These are phyloP conservation scores for Drosophila anceps DNA, from an alignment of 2,888 invertebrate genomes.

Conservation along the genomic window DNA sequence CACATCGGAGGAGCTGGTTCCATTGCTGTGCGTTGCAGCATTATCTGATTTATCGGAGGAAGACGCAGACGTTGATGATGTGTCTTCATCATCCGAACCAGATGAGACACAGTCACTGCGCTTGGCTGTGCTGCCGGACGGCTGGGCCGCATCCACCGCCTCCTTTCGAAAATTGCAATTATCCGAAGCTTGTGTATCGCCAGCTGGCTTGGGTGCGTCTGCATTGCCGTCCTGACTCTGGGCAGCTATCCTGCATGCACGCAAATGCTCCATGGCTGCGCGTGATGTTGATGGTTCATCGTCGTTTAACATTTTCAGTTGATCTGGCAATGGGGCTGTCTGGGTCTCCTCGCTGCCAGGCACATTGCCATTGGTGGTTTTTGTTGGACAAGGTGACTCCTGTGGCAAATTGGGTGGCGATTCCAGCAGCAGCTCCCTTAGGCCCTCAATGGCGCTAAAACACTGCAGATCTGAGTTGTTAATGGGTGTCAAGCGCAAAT, in stretches of 20 bases:
- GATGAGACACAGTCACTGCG: conserved; percentile 27
- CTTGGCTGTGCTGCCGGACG: conserved; percentile 7
- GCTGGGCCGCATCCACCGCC: not conserved
- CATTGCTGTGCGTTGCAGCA: conserved; percentile 28
- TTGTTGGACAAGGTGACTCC: conserved; percentile 26
- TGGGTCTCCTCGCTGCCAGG: conserved; percentile 36
- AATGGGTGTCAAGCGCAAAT: conserved; percentile 87
- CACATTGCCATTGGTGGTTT: conserved; percentile 47
- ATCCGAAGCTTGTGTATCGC: conserved; percentile 33
- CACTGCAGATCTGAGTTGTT: conserved; percentile 88
- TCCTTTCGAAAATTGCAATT: conserved; percentile 50
- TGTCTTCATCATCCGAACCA: conserved; percentile 66
- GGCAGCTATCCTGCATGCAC: conserved; percentile 56
- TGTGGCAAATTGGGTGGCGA: conserved; percentile 62
- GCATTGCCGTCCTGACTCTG: conserved; percentile 27
- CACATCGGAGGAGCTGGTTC: conserved; percentile 34
- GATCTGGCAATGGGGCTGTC: conserved; percentile 24
- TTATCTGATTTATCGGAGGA: conserved; percentile 63
- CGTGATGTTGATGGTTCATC: conserved; percentile 70
- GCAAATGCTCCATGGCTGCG: conserved; percentile 65
- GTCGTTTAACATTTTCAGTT: conserved; percentile 52
- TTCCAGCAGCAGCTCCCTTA: conserved; percentile 87
- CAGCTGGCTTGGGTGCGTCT: conserved; percentile 21
- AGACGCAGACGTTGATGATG: conserved; percentile 59
- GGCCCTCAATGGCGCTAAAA: conserved; percentile 86